A percentile compares a stretch with the other conserved stretches of the same genome.
phyloP scores from a whole-genome alignment of 2,888 invertebrate genomes.

The Entomobrya multifasciata region DNA sequence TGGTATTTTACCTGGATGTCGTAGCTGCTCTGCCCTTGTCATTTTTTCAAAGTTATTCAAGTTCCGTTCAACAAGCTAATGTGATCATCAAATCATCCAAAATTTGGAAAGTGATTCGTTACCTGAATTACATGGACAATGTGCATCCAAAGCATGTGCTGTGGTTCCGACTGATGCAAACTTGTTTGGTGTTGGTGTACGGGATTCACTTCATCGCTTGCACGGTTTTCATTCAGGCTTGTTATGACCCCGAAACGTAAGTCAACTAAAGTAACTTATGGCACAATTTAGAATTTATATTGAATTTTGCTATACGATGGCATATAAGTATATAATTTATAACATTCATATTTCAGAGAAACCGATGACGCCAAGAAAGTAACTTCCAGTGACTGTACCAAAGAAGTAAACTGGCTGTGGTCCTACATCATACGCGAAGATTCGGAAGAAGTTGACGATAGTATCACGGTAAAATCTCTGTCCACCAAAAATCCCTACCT shows the following conservation, averaged over 20 bases:
- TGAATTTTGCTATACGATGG: neutral
- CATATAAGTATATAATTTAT: neutral
- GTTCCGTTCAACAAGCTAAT: neutral
- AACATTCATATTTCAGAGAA: neutral
- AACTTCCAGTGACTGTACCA: slow-evolving; percentile 20
- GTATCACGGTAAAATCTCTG: slow-evolving; percentile 44
- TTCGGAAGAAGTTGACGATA: neutral
- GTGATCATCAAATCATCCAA: slow-evolving; percentile 60
- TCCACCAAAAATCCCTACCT: slow-evolving; percentile 56
- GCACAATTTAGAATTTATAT: too few relatives aligned
- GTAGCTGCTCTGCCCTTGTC: slow-evolving; percentile 55
- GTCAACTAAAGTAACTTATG: too few relatives aligned
- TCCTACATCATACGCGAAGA: slow-evolving; percentile 51
- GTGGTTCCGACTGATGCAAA: slow-evolving; percentile 56
- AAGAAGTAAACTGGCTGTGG: slow-evolving; percentile 65
- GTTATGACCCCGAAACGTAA: neutral
- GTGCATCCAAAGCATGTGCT: slow-evolving; percentile 68
- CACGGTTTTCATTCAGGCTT: slow-evolving; percentile 58
- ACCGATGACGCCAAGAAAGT: neutral
- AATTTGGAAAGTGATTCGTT: slow-evolving; percentile 63
- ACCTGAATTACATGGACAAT: slow-evolving; percentile 68
- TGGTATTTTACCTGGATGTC: slow-evolving; percentile 66
- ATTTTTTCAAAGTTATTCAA: slow-evolving; percentile 22
- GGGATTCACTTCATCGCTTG: slow-evolving; percentile 70
- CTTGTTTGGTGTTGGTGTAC: slow-evolving; percentile 67